These are phyloP conservation scores for Microcebus ravelobensis DNA, from an alignment of 2,113 vertebrate species.

Conservation along the genomic window DNA sequence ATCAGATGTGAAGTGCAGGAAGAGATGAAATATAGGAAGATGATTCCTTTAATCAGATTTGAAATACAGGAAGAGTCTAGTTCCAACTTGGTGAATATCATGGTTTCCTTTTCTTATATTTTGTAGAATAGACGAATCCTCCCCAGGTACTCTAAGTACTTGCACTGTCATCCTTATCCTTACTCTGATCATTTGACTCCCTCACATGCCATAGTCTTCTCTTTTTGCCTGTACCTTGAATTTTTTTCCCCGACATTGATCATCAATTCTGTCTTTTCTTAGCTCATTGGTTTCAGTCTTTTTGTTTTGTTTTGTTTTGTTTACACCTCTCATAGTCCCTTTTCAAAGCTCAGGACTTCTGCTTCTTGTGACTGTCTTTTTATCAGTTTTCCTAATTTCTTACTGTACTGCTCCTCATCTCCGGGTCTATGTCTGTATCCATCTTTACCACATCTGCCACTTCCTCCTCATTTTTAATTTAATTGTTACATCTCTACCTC, in stretches of 20 bases:
- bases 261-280: neutral
- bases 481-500: neutral
- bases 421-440: neutral
- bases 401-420: neutral
- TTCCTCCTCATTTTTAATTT: neutral
- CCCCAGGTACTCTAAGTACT: neutral
- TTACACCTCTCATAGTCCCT: neutral
- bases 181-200: neutral
- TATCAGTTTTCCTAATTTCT: neutral
- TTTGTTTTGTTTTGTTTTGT: neutral
- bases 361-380: neutral
- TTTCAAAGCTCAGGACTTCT: neutral
- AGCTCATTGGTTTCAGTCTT: neutral
- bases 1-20: neutral
- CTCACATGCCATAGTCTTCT: neutral
- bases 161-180: neutral
- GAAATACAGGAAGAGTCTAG: neutral
- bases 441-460: neutral
- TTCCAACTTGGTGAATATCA: neutral
- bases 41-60: too few species aligned
- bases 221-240: neutral
- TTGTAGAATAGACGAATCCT: neutral
- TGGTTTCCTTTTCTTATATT: neutral
- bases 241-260: neutral
- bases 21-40: neutral